Percentiles rank a stretch among this genome's conserved stretches.
Conservation (phyloP, 2,113 vertebrate species). For the Tautogolabrus adspersus region DNA sequence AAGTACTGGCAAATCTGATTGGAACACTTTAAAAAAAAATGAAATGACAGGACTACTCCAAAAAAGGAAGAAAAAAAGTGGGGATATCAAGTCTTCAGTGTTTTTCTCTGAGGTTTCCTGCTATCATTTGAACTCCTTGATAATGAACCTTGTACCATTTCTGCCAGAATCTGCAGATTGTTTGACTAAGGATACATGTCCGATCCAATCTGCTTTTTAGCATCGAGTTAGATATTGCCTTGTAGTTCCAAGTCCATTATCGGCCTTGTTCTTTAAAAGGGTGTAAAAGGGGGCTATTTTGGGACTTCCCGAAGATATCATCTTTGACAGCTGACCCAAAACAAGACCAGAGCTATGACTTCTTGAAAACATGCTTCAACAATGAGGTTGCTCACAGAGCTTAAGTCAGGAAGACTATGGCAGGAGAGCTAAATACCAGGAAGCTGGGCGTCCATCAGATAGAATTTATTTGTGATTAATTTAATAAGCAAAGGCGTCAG, state of each 20-base stretch:
- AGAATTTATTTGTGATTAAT: conserved; percentile 79
- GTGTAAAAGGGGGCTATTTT: conserved; percentile 78
- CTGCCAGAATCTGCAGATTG: conserved; percentile 63
- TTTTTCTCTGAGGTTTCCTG: conserved; percentile 39
- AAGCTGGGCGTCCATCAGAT: conserved; percentile 80
- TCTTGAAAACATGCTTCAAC: conserved; percentile 80
- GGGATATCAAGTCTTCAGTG: conserved; percentile 42
- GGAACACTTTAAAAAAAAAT: conserved; percentile 54
- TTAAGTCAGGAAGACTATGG: conserved; percentile 40
- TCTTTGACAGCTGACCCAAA: conserved; percentile 74
- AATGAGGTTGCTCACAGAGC: conserved; percentile 77
- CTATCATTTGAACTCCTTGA: conserved; percentile 66
- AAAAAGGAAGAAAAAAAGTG: conserved; percentile 65
- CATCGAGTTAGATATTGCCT: conserved; percentile 54
- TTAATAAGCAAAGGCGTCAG: conserved; percentile 81
- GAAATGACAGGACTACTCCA: conserved; percentile 48
- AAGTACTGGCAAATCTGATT: conserved; percentile 62
- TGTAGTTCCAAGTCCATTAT: conserved; percentile 52
- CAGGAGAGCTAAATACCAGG: conserved; percentile 76
- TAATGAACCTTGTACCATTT: conserved; percentile 64
- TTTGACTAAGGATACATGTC: conserved; percentile 68
- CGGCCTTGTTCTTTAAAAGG: conserved; percentile 63
- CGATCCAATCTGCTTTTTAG: conserved; percentile 66
- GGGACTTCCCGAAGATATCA: conserved; percentile 78
- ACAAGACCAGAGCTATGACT: conserved; percentile 68